phyloP scores from a whole-genome alignment of 1,140 invertebrate genomes.

The Ceratosolen solmsi region DNA sequence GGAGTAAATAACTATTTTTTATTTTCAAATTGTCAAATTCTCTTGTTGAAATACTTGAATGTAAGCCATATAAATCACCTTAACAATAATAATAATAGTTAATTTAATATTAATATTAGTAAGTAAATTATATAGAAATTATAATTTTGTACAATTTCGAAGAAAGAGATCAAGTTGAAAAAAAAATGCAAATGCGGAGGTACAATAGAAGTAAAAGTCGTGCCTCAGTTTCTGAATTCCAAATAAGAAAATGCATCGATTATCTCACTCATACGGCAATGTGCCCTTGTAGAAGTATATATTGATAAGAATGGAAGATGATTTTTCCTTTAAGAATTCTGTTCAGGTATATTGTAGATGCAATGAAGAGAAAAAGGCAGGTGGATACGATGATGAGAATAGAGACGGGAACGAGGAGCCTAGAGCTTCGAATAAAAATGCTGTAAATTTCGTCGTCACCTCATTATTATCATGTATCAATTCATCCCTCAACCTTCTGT shows the following conservation, averaged over 20 bases:
- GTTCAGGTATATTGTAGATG: slow-evolving; percentile 20
- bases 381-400: background rate
- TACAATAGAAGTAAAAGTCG: background rate
- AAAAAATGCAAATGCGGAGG: background rate
- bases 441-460: background rate
- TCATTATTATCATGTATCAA: background rate
- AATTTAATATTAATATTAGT: too few species aligned
- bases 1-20: too few species aligned
- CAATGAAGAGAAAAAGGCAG: background rate
- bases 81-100: too few species aligned
- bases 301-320: background rate
- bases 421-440: background rate
- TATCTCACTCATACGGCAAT: background rate
- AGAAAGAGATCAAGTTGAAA: background rate
- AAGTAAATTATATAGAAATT: too few species aligned
- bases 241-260: slow-evolving; percentile 31
- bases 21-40: too few species aligned
- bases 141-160: too few species aligned
- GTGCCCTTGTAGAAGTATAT: background rate
- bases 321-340: slow-evolving; percentile 36
- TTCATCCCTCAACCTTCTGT: too few species aligned
- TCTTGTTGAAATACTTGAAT: too few species aligned
- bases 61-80: too few species aligned
- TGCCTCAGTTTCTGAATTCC: slow-evolving; percentile 24
- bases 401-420: background rate